phyloP scores from a whole-genome alignment of 37 sponge, comb jelly and placozoan species.

The Geodia barretti region DNA sequence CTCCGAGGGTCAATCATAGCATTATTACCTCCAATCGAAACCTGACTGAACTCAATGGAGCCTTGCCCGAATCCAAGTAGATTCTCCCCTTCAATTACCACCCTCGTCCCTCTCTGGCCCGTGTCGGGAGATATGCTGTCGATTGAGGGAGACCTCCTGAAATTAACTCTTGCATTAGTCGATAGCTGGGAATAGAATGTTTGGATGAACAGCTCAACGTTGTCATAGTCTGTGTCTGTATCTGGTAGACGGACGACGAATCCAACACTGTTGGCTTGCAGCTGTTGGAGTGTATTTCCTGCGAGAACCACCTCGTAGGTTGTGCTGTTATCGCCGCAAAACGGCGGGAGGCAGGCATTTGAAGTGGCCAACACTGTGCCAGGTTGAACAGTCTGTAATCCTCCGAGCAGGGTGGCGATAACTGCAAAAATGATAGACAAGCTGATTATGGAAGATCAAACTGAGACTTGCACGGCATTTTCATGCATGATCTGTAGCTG shows the following conservation, averaged over 20 bases:
- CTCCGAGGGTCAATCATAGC: constrained; percentile 9
- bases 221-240: neutral
- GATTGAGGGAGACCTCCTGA: constrained; percentile 12
- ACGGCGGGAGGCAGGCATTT: constrained; percentile 44
- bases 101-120: constrained; percentile 76
- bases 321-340: constrained; percentile 68
- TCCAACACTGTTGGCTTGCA: neutral
- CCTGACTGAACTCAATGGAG: neutral
- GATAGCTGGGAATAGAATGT: constrained; percentile 40
- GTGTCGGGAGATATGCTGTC: constrained; percentile 24
- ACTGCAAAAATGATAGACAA: neutral
- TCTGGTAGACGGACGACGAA: constrained; percentile 31
- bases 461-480: neutral
- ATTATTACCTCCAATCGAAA: constrained; percentile 17
- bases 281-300: constrained; percentile 6
- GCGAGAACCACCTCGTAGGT: constrained; percentile 32
- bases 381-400: constrained; percentile 19
- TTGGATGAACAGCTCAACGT: constrained; percentile 16
- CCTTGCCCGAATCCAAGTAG: constrained; percentile 22
- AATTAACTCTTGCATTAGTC: neutral
- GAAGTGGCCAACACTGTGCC: constrained; percentile 37
- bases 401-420: neutral
- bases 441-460: neutral
- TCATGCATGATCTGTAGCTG: neutral
- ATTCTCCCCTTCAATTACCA: constrained; percentile 51